Evolutionary conservation across 1,140 invertebrate genomes (phyloP).

Genomic region (Lordiphosa mommai): DNA sequence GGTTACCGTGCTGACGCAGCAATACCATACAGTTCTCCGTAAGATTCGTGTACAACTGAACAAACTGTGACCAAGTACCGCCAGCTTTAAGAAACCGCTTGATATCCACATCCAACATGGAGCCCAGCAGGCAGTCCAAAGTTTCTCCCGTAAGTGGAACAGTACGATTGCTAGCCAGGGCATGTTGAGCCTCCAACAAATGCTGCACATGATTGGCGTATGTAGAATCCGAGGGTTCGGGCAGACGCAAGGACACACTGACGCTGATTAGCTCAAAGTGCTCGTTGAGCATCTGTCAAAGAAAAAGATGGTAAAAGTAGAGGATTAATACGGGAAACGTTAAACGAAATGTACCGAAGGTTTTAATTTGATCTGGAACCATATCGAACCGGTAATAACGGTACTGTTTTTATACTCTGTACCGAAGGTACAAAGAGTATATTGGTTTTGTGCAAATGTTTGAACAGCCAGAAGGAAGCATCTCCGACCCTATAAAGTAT

Average conservation of each 20-base stretch:
- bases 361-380: too few species aligned
- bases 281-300: conserved; percentile 69
- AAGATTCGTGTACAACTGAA: conserved; percentile 37
- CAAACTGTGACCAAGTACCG: conserved; percentile 43
- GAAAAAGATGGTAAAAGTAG: not conserved
- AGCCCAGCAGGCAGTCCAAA: conserved; percentile 56
- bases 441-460: too few species aligned
- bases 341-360: too few species aligned
- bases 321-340: too few species aligned
- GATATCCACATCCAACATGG: conserved; percentile 64
- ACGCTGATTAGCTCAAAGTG: conserved; percentile 61
- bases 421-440: too few species aligned
- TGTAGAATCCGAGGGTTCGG: conserved; percentile 4
- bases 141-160: conserved; percentile 63
- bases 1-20: conserved; percentile 50
- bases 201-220: conserved; percentile 26
- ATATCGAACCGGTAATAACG: too few species aligned
- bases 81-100: conserved; percentile 43
- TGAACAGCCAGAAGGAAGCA: too few species aligned
- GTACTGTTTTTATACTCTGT: too few species aligned
- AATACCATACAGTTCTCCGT: conserved; percentile 46
- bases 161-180: conserved; percentile 55
- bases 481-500: too few species aligned
- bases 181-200: conserved; percentile 50
- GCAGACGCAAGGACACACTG: conserved; percentile 38